A percentile compares a stretch with the other conserved stretches of the same genome.
phyloP scores from a whole-genome alignment of 37 sponge, comb jelly and placozoan genomes.

The Oscarella lobularis region DNA sequence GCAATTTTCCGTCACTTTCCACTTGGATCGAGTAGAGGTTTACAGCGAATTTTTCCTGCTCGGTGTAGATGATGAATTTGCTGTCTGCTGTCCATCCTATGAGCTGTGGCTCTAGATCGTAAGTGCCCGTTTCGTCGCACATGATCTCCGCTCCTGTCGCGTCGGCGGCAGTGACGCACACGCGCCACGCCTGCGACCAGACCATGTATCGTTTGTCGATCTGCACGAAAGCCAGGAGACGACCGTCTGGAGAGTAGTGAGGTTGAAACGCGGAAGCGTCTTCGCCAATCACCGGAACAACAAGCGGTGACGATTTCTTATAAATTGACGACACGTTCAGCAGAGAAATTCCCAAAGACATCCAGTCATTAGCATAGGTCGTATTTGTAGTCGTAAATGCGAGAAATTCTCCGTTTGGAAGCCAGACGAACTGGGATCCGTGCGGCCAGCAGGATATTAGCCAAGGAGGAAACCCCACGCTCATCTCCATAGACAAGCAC shows the following conservation, averaged over 20 bases:
- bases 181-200: background rate
- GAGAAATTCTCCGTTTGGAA: background rate
- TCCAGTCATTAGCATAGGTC: background rate
- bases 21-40: background rate
- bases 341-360: background rate
- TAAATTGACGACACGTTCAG: background rate
- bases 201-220: background rate
- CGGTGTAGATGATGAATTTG: background rate
- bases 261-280: background rate
- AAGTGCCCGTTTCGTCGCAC: background rate
- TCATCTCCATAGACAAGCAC: background rate
- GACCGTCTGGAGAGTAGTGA: background rate
- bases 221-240: background rate
- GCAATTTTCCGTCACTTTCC: background rate
- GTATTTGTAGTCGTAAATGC: background rate
- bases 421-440: background rate
- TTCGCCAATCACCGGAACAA: background rate
- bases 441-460: conserved; percentile 1
- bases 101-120: background rate
- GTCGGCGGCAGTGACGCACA: background rate
- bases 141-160: background rate
- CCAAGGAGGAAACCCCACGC: background rate
- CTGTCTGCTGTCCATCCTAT: background rate
- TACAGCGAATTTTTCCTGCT: background rate
- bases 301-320: background rate